Evolutionary conservation across 2,888 invertebrate species (phyloP).

Genomic region (Drosophila cognata): DNA sequence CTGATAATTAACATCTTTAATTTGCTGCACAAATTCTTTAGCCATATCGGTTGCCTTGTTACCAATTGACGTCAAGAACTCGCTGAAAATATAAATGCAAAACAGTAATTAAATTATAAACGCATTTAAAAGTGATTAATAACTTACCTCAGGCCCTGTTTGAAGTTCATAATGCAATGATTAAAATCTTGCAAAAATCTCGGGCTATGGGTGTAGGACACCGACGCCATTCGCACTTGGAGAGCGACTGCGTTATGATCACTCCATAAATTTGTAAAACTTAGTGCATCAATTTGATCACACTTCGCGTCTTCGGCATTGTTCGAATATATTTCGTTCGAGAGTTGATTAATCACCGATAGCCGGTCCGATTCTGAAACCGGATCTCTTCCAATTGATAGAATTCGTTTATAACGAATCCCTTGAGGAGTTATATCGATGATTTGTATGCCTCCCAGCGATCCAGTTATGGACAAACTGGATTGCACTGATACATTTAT

Average conservation of each 20-base stretch:
- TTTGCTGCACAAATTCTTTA: conserved; percentile 92
- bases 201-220: conserved; percentile 97
- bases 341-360: conserved; percentile 80
- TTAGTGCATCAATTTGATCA: conserved; percentile 84
- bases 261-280: conserved; percentile 83
- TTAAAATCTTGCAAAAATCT: conserved; percentile 93
- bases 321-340: conserved; percentile 85
- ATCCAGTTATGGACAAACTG: conserved; percentile 90
- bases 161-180: conserved; percentile 95
- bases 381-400: conserved; percentile 93
- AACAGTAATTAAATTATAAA: not conserved
- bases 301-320: conserved; percentile 61
- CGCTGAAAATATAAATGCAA: conserved; percentile 84
- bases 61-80: conserved; percentile 93
- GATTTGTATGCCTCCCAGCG: conserved; percentile 95
- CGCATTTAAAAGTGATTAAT: accelerated
- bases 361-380: conserved; percentile 81
- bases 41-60: conserved; percentile 98
- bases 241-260: conserved; percentile 80
- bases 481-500: conserved; percentile 91
- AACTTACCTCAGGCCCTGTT: conserved; percentile 88
- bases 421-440: conserved; percentile 94
- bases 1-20: conserved; percentile 65
- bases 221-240: conserved; percentile 91
- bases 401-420: conserved; percentile 92